Conservation (phyloP, 1,140 invertebrate genomes). For the Mercenaria mercenaria region DNA sequence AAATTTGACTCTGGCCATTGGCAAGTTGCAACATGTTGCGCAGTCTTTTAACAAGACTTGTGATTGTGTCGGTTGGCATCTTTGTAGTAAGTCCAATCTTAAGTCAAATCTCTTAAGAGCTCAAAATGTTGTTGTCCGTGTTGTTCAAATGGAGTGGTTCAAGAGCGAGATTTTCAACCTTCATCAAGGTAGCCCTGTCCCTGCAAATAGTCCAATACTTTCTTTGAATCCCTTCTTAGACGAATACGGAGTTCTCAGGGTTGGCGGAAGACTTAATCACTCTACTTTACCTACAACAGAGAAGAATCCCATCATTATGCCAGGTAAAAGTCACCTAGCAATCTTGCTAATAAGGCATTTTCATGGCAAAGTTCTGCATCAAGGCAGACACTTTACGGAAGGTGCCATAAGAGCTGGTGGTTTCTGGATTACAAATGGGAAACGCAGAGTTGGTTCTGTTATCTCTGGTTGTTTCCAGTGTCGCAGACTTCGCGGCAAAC, state of each 20-base stretch:
- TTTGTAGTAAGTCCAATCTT: too few species aligned
- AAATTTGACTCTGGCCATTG: background rate
- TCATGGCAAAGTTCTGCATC: background rate
- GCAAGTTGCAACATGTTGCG: too few species aligned
- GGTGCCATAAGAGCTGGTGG: background rate
- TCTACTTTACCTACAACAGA: too few species aligned
- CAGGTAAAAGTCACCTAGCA: background rate
- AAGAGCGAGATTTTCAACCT: too few species aligned
- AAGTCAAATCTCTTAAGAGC: too few species aligned
- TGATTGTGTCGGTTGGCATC: too few species aligned
- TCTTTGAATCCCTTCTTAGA: too few species aligned
- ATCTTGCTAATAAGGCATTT: background rate
- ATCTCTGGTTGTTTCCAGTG: background rate
- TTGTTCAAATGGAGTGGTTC: too few species aligned
- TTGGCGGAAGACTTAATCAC: too few species aligned
- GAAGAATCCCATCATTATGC: background rate
- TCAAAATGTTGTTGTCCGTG: too few species aligned
- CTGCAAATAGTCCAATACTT: background rate
- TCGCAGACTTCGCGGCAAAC: constrained; percentile 8
- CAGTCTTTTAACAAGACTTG: too few species aligned
- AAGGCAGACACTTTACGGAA: background rate
- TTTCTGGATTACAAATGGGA: background rate
- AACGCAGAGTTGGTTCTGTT: background rate
- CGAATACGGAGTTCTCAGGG: too few species aligned
- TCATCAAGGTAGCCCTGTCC: background rate